Evolutionary conservation across 2,113 vertebrate genomes (phyloP).

Genomic region (Myrmophylax atrothorax): DNA sequence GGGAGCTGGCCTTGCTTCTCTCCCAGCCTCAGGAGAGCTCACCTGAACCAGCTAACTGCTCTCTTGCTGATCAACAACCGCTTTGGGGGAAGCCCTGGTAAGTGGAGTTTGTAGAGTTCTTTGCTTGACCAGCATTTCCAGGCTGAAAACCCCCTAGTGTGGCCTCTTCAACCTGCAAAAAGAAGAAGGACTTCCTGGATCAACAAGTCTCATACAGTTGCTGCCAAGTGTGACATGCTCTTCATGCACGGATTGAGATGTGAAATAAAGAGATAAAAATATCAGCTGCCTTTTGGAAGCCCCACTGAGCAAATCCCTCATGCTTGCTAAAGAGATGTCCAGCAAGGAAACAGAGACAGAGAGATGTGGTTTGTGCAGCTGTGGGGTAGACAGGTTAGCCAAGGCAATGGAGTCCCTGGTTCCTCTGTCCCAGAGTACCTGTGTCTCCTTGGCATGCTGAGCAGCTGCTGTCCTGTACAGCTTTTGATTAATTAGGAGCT

Average conservation of each 20-base stretch:
- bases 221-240: not conserved
- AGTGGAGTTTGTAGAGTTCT: not conserved
- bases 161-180: not conserved
- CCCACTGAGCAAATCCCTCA: not conserved
- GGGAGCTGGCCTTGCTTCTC: not conserved
- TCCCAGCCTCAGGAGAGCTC: not conserved
- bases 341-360: not conserved
- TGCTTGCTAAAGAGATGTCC: not conserved
- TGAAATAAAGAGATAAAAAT: not conserved
- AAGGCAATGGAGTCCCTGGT: not conserved
- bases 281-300: not conserved
- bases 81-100: not conserved
- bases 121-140: not conserved
- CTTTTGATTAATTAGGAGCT: not conserved
- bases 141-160: not conserved
- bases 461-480: not conserved
- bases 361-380: not conserved
- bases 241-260: not conserved
- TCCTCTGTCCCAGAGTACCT: not conserved
- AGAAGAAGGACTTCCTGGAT: not conserved
- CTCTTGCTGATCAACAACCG: not conserved
- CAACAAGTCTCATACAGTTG: not conserved
- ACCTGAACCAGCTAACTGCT: not conserved
- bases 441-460: not conserved
- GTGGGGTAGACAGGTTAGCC: not conserved